These are phyloP conservation scores for Takifugu rubripes DNA, from an alignment of 2,797 vertebrate species.

Conservation along the genomic window DNA sequence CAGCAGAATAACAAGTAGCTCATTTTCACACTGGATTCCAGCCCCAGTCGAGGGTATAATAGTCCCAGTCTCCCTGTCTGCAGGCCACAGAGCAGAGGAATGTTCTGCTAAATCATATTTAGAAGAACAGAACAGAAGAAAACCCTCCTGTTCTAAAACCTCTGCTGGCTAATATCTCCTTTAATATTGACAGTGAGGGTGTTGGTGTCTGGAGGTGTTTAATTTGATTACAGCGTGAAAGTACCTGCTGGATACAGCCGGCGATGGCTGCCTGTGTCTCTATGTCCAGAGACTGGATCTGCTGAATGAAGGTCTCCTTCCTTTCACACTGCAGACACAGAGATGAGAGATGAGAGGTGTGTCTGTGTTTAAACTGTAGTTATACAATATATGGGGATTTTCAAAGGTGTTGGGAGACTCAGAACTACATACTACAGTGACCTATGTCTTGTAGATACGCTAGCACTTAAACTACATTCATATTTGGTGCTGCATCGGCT, in stretches of 20 bases:
- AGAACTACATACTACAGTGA: no score
- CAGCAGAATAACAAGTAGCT: slow-evolving; percentile 58
- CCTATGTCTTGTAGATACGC: no score
- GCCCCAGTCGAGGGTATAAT: slow-evolving; percentile 32
- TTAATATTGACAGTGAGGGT: slow-evolving; percentile 1
- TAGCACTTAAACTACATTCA: no score
- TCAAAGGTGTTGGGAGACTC: no score
- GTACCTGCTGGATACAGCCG: slow-evolving; percentile 85
- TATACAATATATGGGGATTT: no score
- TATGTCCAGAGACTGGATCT: slow-evolving; percentile 84
- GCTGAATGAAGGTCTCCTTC: slow-evolving; percentile 85
- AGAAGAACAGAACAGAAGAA: slow-evolving; percentile 12
- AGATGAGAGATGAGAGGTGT: neutral
- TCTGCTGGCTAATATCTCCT: slow-evolving; percentile 18
- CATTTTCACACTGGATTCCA: slow-evolving; percentile 53
- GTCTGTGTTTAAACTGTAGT: no score
- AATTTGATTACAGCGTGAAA: slow-evolving; percentile 29
- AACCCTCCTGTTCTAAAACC: slow-evolving; percentile 9
- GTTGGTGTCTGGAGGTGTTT: neutral
- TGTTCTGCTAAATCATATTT: slow-evolving; percentile 38
- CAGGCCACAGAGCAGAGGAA: slow-evolving; percentile 27
- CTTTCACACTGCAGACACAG: slow-evolving; percentile 79
- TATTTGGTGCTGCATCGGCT: no score
- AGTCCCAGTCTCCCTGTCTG: slow-evolving; percentile 30
- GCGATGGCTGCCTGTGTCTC: slow-evolving; percentile 83